phyloP scores from a whole-genome alignment of 2,797 vertebrate genomes.

The Alexandromys oeconomus region DNA sequence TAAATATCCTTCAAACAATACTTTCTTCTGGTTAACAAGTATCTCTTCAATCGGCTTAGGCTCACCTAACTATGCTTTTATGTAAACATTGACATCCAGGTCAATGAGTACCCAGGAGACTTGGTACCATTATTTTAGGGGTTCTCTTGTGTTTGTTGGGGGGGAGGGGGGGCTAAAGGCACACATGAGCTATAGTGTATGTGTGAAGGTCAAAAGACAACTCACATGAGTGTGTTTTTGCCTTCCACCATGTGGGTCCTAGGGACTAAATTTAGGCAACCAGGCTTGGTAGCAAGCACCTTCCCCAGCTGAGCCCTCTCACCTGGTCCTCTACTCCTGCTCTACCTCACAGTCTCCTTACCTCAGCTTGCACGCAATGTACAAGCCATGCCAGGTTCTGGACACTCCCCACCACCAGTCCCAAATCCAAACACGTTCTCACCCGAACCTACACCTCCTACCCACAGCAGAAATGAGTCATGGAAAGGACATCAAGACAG shows the following conservation, averaged over 20 bases:
- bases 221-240: background rate
- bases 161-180: background rate
- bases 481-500: background rate
- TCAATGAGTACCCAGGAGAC: slow-evolving; percentile 22
- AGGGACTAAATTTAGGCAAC: background rate
- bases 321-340: background rate
- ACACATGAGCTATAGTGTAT: background rate
- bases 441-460: background rate
- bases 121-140: background rate
- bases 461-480: background rate
- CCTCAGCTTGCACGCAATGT: background rate
- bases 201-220: background rate
- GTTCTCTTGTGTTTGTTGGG: background rate
- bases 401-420: background rate
- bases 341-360: background rate
- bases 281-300: background rate
- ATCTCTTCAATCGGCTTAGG: background rate
- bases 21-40: background rate
- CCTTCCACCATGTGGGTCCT: background rate
- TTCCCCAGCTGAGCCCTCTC: background rate
- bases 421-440: slow-evolving; percentile 3
- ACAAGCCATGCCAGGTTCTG: background rate
- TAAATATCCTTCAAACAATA: background rate
- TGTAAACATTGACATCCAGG: slow-evolving; percentile 1
- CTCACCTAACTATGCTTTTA: background rate